Evolutionary conservation across 2,888 invertebrate genomes (phyloP).

Genomic region (Ditylenchus weischeri): DNA sequence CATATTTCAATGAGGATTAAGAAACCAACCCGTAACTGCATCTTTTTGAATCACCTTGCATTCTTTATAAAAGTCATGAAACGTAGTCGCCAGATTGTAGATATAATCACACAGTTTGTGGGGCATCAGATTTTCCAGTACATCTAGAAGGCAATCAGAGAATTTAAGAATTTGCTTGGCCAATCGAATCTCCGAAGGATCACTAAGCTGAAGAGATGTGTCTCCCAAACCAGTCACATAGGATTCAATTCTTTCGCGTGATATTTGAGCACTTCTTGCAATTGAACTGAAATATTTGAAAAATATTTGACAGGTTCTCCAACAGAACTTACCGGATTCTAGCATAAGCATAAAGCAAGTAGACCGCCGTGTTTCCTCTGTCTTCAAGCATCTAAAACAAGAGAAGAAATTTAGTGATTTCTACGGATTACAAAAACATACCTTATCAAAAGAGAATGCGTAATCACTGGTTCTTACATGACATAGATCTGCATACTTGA

Average conservation of each 20-base stretch:
- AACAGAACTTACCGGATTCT: conserved; percentile 73
- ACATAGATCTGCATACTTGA: conserved; percentile 93
- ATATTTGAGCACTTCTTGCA: conserved; percentile 61
- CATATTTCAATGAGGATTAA: conserved; percentile 45
- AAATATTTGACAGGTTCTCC: background rate
- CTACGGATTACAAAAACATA: conserved; percentile 36
- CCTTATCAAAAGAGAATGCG: conserved; percentile 92
- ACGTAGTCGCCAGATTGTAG: conserved; percentile 86
- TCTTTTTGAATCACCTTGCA: conserved; percentile 97
- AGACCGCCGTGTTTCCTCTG: conserved; percentile 96
- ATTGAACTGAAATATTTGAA: conserved; percentile 60
- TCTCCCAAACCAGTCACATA: conserved; percentile 66
- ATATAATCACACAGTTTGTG: conserved; percentile 83
- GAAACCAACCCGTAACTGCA: conserved; percentile 56
- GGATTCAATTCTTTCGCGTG: conserved; percentile 63
- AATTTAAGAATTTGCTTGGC: conserved; percentile 80
- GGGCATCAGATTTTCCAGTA: conserved; percentile 65
- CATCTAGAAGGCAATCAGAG: conserved; percentile 79
- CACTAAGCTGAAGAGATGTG: conserved; percentile 68
- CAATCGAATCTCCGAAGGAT: conserved; percentile 90
- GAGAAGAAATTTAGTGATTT: background rate
- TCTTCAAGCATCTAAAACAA: conserved; percentile 83
- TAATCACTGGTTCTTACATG: conserved; percentile 86
- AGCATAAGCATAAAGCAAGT: conserved; percentile 87
- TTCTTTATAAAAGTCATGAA: conserved; percentile 92